Conservation (phyloP, 2,113 vertebrate genomes). For the Poeciliopsis occidentalis region DNA sequence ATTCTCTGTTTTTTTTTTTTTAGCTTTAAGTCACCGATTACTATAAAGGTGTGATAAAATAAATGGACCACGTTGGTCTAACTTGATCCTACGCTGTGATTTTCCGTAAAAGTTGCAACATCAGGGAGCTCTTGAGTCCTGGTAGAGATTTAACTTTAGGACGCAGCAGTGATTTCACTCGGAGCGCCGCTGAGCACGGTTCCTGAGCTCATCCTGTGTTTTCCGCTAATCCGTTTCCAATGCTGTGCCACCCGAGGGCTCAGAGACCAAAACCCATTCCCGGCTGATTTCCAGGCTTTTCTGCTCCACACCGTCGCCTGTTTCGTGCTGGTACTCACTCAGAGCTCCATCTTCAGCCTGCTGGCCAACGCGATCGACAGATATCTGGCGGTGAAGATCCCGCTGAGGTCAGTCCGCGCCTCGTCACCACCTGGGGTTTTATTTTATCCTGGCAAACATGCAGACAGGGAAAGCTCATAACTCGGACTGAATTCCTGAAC, state of each 20-base stretch:
- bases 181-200: neutral
- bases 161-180: neutral
- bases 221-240: neutral
- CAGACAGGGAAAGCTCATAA: no score
- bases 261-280: neutral
- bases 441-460: neutral
- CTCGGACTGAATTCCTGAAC: no score
- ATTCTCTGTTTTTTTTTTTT: neutral
- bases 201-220: neutral
- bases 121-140: neutral
- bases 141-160: neutral
- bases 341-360: conserved; percentile 98
- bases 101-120: neutral
- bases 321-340: conserved; percentile 94
- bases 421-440: neutral
- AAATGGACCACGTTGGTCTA: neutral
- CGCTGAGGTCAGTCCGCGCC: conserved; percentile 88
- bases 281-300: neutral
- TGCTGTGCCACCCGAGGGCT: neutral
- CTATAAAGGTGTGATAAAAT: neutral
- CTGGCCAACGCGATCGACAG: conserved; percentile 94
- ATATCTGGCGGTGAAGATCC: conserved; percentile 93
- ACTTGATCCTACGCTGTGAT: neutral
- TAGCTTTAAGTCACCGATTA: neutral
- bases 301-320: conserved; percentile 57